Base-by-base conservation (phyloP, 2,888 invertebrate species). In the Hecatera dysodea region DNA sequence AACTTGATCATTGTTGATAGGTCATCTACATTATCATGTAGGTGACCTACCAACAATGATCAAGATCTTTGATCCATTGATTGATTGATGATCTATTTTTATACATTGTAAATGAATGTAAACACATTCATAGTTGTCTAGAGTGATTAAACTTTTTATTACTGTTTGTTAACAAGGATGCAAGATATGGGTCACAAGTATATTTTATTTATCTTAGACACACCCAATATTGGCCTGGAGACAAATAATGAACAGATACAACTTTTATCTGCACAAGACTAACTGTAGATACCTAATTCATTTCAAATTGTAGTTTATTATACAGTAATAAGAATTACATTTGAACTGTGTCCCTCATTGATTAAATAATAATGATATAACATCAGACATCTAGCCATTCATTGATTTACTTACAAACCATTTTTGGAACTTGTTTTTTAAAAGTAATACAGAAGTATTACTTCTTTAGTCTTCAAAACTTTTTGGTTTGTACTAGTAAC, bases 351-450 rank as follows among this genome's bases (percentile, higher is more conserved):
- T 53, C 6, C 2, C n/a, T 9, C 22, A 2, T 12, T 53, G 42
- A 62, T 29, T 12, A 24, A 61, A 68, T 61, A 29, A 52, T 53
- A 42, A 22, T 62, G 27, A 55, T 22, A 15, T 66, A 68, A 72
- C 11, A n/a, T 36, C 5, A 57, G 8, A 33, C 9, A 27, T 53
- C 42, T 64, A n/a, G 55, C 3, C n/a, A 1, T 27, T 55, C 63
- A 55, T 70, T 53, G 22, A 59, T 42, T 66, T 36, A 29, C 33
- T 50, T 29, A 24, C 17, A 50, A 50, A 69, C 27, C 0, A 48
- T 61, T 44, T n/a, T 2, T 39, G 15, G 39, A 65, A 53, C 29
- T 29, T 39, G 12, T 29, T 36, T 36, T 33, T 36, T 24, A 24
- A 27, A n/a, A 27, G 17, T 24, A 8, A n/a, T 4, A 52, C n/a